Base-by-base conservation (phyloP, 2,888 invertebrate genomes). In the Neelides folsomi region DNA sequence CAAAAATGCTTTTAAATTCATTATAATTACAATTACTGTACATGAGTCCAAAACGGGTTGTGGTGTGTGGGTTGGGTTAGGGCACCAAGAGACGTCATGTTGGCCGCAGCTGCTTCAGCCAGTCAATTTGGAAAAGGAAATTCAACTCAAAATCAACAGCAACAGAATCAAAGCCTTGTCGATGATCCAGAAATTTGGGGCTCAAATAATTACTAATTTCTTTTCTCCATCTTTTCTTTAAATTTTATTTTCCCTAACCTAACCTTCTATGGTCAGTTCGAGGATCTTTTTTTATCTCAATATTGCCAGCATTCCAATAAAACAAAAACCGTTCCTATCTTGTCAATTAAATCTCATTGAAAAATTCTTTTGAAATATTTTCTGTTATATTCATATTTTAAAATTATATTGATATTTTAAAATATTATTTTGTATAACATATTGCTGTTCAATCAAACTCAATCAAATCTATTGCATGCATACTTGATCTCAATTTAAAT, bases 181-280 rank as follows among this genome's bases (percentile, higher is more conserved):
- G 64, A 64, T 46, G 64, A 64, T 48, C 64, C 64, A 18, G 64
- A 64, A 55, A 64, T 64, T 35, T 64, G 64, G 64, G 64, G 64
- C 35, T 52, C 54, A 2, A 59, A 61, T 47, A 64, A 59, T 45
- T 64, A 64, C 49, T 64, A 60, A 56, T 47, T 36, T 18, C 4
- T 12, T 38, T 44, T 52, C 49, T 35, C 49, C 15, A 34, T 45
- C 39, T 44, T 48, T 49, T 6, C 27, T 44, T 20, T 34, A 7
- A 15, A 15, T 51, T 40, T 5, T 37, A 38, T 45, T 19, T 13
- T 45, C 20, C 15, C 12, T 44, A 34, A 37, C 4, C 15, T 47
- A 3, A 16, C 5, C 35, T 13, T 6, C 2, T 49, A 9, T 47
- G 7, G 4, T 16, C 15, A 20, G 7, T 27, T 12, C 18, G 10